Evolutionary conservation across 2,888 invertebrate genomes (phyloP).

Genomic region (Myopa tessellatipennis): DNA sequence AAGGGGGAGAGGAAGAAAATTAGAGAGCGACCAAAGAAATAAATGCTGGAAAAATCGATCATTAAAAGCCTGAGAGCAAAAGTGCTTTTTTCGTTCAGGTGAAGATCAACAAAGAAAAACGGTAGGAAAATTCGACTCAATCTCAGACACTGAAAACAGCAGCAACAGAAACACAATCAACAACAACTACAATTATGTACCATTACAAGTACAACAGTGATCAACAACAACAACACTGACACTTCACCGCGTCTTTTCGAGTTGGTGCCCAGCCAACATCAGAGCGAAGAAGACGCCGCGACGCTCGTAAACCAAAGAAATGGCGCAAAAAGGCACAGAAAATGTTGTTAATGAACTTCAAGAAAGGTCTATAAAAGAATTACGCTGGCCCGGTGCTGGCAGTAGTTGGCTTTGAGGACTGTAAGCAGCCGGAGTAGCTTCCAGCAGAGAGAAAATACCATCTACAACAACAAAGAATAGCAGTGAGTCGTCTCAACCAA

Average conservation of each 20-base stretch:
- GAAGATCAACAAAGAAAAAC: slow-evolving; percentile 24
- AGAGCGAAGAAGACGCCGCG: background rate
- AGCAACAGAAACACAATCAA: slow-evolving; percentile 6
- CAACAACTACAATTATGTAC: background rate
- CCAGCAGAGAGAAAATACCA: background rate
- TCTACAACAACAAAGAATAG: slow-evolving; percentile 15
- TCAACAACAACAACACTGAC: background rate
- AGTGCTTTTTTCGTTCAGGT: slow-evolving; percentile 19
- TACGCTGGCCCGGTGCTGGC: slow-evolving; percentile 61
- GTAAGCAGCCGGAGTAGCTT: slow-evolving; percentile 64
- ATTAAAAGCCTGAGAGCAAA: slow-evolving; percentile 25
- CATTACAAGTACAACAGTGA: background rate
- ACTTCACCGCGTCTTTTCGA: too few species aligned
- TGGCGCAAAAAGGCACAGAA: slow-evolving; percentile 50
- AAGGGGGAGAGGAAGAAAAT: background rate
- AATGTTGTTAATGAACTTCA: slow-evolving; percentile 45
- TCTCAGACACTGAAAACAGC: background rate
- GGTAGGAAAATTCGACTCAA: background rate
- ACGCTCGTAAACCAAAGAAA: slow-evolving; percentile 17
- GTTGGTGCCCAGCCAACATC: background rate
- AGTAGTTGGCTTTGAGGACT: slow-evolving; percentile 72
- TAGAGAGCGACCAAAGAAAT: background rate
- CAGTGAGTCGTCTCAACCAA: background rate
- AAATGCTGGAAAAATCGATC: slow-evolving; percentile 1
- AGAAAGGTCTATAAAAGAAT: slow-evolving; percentile 68